These are phyloP conservation scores for Cliona cf. orientalis DNA, from an alignment of 37 sponge, comb jelly and placozoan species.

Conservation along the genomic window DNA sequence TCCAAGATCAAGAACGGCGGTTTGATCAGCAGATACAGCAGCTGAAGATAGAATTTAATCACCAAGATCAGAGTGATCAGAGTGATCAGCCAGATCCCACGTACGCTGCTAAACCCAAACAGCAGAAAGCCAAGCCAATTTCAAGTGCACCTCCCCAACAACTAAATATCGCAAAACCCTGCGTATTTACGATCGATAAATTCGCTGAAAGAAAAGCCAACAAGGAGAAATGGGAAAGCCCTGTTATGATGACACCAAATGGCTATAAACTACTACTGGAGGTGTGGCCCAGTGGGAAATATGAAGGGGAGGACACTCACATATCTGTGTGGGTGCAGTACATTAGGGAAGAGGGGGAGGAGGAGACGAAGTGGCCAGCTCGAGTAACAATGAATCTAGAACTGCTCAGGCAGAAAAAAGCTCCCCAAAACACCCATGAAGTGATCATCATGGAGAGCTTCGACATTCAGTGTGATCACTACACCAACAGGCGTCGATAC, in stretches of 20 bases:
- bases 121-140: not conserved
- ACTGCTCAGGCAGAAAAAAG: not conserved
- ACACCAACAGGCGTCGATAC: not conserved
- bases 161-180: not conserved
- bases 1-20: not conserved
- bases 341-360: not conserved
- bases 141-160: no score
- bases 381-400: not conserved
- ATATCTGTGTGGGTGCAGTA: conserved; percentile 6
- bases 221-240: not conserved
- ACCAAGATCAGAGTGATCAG: no score
- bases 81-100: no score
- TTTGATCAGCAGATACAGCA: not conserved
- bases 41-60: not conserved
- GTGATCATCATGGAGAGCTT: not conserved
- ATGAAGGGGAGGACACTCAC: not conserved
- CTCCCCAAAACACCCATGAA: not conserved
- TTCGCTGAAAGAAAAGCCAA: not conserved
- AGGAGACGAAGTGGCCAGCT: not conserved
- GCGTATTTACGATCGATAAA: not conserved
- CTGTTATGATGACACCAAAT: not conserved
- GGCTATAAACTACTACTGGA: not conserved
- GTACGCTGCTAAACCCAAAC: no score
- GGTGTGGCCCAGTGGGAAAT: not conserved
- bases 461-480: no score